phyloP scores from a whole-genome alignment of 2,113 vertebrate species.

The Saccopteryx leptura region DNA sequence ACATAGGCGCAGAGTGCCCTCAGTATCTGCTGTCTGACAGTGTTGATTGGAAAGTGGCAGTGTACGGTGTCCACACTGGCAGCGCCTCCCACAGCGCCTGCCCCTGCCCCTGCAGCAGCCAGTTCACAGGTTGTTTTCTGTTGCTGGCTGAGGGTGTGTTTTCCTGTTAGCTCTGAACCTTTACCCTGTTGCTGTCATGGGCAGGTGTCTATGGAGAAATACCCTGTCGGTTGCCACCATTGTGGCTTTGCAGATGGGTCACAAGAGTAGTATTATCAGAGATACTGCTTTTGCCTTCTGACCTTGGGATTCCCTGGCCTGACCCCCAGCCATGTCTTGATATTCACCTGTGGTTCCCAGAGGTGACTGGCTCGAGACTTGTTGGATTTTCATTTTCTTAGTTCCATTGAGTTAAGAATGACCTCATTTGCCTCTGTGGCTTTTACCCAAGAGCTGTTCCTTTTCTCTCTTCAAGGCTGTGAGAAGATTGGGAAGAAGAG shows the following conservation, averaged over 20 bases:
- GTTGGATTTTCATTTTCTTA: neutral
- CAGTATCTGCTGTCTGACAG: neutral
- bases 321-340: neutral
- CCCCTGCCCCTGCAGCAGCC: neutral
- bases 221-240: neutral
- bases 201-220: neutral
- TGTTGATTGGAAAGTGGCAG: neutral
- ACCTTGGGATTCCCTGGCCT: neutral
- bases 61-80: neutral
- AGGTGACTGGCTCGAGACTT: neutral
- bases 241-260: neutral
- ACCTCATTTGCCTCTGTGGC: neutral
- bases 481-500: conserved; percentile 90
- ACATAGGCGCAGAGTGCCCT: neutral
- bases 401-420: neutral
- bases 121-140: neutral
- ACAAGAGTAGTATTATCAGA: neutral
- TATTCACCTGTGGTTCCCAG: neutral
- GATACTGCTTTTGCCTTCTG: neutral
- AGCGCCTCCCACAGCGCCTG: neutral
- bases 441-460: neutral
- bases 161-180: neutral
- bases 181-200: too few relatives aligned
- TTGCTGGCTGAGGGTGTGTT: neutral
- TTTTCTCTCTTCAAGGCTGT: conserved; percentile 85